Evolutionary conservation across 2,888 invertebrate species (phyloP).

Genomic region (Himalopsyche japonica): DNA sequence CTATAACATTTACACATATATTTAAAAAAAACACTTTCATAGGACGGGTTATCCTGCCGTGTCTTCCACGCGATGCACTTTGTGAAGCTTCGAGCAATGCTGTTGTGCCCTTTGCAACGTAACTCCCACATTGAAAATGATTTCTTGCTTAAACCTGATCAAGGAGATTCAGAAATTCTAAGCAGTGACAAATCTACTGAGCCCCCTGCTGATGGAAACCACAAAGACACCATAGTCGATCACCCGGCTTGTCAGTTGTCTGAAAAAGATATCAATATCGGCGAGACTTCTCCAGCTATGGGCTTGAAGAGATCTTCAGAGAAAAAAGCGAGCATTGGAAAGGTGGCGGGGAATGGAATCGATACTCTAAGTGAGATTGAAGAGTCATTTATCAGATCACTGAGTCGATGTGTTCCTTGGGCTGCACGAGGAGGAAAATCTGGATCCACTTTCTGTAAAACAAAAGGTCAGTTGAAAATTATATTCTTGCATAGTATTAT

Average conservation of each 20-base stretch:
- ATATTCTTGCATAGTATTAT: not conserved
- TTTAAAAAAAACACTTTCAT: not conserved
- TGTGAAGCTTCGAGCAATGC: constrained; percentile 70
- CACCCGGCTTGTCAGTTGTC: constrained; percentile 28
- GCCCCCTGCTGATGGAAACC: not conserved
- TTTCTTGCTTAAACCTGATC: constrained; percentile 43
- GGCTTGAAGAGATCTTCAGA: constrained; percentile 45
- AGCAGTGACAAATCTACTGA: not conserved
- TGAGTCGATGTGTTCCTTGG: constrained; percentile 87
- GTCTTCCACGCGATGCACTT: constrained; percentile 93
- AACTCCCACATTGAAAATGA: constrained; percentile 42
- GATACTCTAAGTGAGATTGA: constrained; percentile 51
- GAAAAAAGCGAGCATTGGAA: constrained; percentile 42
- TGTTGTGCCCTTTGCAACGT: constrained; percentile 47
- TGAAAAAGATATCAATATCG: constrained; percentile 44
- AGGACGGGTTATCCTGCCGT: constrained; percentile 84
- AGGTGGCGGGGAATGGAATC: constrained; percentile 37
- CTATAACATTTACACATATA: no score
- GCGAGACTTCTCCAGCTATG: constrained; percentile 46
- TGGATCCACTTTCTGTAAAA: constrained; percentile 95
- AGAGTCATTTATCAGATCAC: constrained; percentile 78
- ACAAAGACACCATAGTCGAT: constrained; percentile 41
- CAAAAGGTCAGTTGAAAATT: constrained; percentile 65
- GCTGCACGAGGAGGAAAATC: constrained; percentile 96
- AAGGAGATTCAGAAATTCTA: constrained; percentile 36